Conservation (phyloP, 2,113 vertebrate species). For the Urocitellus parryii region DNA sequence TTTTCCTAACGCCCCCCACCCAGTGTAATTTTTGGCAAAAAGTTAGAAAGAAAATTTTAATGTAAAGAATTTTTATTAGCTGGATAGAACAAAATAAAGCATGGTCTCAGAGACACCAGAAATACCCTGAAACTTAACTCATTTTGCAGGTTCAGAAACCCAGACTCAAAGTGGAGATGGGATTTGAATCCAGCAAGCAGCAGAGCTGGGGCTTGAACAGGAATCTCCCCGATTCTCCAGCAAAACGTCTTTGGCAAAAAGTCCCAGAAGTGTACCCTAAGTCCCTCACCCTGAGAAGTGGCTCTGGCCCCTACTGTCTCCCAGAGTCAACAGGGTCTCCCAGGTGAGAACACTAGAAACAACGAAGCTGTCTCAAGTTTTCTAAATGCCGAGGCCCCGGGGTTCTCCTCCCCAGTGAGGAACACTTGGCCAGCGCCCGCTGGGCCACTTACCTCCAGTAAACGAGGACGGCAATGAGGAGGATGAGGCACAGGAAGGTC, state of each 20-base stretch:
- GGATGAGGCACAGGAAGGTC: slow-evolving; percentile 97
- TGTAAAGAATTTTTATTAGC: not conserved
- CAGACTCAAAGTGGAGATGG: not conserved
- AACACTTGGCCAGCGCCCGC: not conserved
- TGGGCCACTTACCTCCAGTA: slow-evolving; percentile 95
- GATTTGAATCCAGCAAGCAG: not conserved
- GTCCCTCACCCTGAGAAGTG: not conserved
- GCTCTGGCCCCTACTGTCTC: not conserved
- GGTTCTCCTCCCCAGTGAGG: not conserved
- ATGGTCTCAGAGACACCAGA: not conserved
- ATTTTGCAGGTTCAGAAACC: not conserved
- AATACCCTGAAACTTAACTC: not conserved
- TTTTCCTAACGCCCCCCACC: not conserved
- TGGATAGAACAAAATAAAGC: not conserved
- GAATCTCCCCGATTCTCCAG: not conserved
- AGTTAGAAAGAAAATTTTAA: not conserved
- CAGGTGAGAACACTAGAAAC: not conserved
- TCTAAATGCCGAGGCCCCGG: not conserved
- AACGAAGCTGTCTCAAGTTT: not conserved
- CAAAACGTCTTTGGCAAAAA: not conserved
- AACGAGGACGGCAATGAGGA: slow-evolving; percentile 96
- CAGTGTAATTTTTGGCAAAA: not conserved
- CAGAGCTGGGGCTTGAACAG: not conserved
- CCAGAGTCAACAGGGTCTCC: not conserved
- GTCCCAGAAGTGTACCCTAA: not conserved